Conservation (phyloP, 2,888 invertebrate genomes). For the Ectropis crepuscularia region DNA sequence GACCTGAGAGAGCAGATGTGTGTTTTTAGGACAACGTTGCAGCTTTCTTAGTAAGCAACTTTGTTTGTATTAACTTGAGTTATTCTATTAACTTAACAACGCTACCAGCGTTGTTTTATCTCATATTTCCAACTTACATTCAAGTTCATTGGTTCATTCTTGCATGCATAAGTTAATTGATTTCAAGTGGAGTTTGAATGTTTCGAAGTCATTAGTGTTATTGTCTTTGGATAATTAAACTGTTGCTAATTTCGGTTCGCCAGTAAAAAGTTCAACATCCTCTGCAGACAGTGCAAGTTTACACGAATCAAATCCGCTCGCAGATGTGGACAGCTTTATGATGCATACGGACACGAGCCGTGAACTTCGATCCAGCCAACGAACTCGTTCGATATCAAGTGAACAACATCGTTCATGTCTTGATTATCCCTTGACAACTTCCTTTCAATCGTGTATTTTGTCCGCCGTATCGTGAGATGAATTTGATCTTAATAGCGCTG, state of each 20-base stretch:
- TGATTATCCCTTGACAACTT: constrained; percentile 76
- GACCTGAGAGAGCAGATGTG: constrained; percentile 58
- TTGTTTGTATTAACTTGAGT: constrained; percentile 20
- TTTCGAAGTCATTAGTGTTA: constrained; percentile 34
- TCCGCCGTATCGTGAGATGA: constrained; percentile 32
- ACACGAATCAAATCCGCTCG: constrained; percentile 44
- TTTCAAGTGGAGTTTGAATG: constrained; percentile 61
- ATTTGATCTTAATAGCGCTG: constrained; percentile 34
- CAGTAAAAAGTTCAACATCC: constrained; percentile 20
- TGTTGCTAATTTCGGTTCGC: constrained; percentile 19
- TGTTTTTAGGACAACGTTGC: constrained; percentile 64
- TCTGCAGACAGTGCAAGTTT: constrained; percentile 35
- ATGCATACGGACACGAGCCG: constrained; percentile 51
- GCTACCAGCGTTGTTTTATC: constrained; percentile 14
- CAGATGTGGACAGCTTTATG: constrained; percentile 51
- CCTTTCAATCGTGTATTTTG: constrained; percentile 58
- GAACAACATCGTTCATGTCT: constrained; percentile 78
- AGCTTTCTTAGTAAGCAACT: constrained; percentile 16
- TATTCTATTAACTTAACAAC: no score
- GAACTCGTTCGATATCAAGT: constrained; percentile 69
- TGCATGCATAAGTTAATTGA: constrained; percentile 59
- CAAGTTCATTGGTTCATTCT: constrained; percentile 24
- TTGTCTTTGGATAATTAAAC: constrained; percentile 25
- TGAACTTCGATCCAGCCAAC: constrained; percentile 70
- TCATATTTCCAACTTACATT: constrained; percentile 19